Evolutionary conservation across 2,113 vertebrate genomes (phyloP).

Genomic region (Onychorhynchus coronatus): DNA sequence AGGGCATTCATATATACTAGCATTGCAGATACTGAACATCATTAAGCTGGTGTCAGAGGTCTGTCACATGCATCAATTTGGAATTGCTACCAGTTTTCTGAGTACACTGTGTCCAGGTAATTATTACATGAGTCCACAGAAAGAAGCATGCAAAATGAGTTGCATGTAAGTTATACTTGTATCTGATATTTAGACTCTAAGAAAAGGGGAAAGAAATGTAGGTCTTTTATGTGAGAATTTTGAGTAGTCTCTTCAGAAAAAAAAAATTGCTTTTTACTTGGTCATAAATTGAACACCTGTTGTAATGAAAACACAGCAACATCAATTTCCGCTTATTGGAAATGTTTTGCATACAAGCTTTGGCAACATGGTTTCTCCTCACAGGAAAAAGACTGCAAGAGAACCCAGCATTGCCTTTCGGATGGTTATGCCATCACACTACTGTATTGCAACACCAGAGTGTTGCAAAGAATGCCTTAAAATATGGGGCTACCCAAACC

Average conservation of each 20-base stretch:
- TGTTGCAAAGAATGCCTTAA: neutral
- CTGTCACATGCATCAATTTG: neutral
- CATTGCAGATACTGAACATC: neutral
- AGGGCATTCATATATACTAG: neutral
- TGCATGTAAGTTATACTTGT: neutral
- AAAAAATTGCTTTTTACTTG: neutral
- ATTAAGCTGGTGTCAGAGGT: constrained; percentile 9
- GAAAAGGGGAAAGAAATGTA: neutral
- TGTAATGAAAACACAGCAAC: neutral
- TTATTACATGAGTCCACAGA: neutral
- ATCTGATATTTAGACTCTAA: neutral
- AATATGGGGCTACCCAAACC: neutral
- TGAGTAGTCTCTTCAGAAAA: neutral
- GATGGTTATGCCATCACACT: neutral
- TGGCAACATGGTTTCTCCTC: neutral
- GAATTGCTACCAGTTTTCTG: neutral
- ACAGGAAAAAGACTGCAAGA: neutral
- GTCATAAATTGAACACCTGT: neutral
- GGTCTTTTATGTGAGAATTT: neutral
- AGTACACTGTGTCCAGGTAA: neutral
- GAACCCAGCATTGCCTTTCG: neutral
- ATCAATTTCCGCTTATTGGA: neutral
- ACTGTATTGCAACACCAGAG: neutral
- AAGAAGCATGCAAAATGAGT: neutral
- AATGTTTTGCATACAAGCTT: neutral